These are phyloP conservation scores for Conomelus anceps DNA, from an alignment of 2,888 invertebrate species.

Conservation along the genomic window DNA sequence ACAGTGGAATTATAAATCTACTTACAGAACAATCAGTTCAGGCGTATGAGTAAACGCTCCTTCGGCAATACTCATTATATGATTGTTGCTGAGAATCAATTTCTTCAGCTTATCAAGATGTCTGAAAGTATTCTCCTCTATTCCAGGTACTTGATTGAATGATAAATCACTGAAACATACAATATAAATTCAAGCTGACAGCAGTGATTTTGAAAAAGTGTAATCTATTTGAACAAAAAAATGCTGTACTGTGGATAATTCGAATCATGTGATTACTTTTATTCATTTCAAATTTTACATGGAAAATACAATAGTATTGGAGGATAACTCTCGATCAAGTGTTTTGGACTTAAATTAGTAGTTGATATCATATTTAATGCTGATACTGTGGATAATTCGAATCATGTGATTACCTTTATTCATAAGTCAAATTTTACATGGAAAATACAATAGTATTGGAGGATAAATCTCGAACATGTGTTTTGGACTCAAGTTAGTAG, in stretches of 20 bases:
- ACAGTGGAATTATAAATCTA: slow-evolving; percentile 32
- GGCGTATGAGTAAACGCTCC: slow-evolving; percentile 66
- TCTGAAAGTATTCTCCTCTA: slow-evolving; percentile 64
- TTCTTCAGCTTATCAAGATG: slow-evolving; percentile 62
- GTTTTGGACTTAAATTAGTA: too few relatives aligned
- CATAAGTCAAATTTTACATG: too few relatives aligned
- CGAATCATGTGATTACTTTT: too few relatives aligned
- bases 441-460: too few relatives aligned
- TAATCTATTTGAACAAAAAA: not conserved
- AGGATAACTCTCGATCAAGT: too few relatives aligned
- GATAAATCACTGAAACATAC: slow-evolving; percentile 59
- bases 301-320: too few relatives aligned
- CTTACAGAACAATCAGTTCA: slow-evolving; percentile 60
- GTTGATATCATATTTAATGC: too few relatives aligned
- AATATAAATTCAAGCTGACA: not conserved
- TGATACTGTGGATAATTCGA: too few relatives aligned
- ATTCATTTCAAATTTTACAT: too few relatives aligned
- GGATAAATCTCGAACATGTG: too few relatives aligned
- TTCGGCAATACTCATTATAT: slow-evolving; percentile 64
- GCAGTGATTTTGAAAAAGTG: not conserved
- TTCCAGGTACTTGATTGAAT: slow-evolving; percentile 61
- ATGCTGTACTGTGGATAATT: not conserved
- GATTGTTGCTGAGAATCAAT: slow-evolving; percentile 64
- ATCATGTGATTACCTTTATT: too few relatives aligned
- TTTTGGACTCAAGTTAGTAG: too few relatives aligned